Percentiles rank a stretch among this genome's conserved stretches.
These are phyloP conservation scores for Globodera rostochiensis DNA, from an alignment of 1,140 invertebrate genomes.

Conservation along the genomic window DNA sequence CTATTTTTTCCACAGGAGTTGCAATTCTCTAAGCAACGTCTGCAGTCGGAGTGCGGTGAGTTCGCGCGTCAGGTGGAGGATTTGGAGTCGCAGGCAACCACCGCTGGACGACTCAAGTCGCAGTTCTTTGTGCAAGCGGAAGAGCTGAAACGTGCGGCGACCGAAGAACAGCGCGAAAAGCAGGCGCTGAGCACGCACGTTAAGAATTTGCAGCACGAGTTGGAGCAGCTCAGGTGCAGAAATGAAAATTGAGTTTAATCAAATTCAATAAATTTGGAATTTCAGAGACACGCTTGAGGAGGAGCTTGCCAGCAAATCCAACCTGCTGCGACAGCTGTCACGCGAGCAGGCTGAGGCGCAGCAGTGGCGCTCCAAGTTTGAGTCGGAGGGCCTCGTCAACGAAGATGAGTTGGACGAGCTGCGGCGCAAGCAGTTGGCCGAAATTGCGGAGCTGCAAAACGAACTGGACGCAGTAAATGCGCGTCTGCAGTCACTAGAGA, in stretches of 20 bases:
- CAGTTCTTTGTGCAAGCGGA: constrained; percentile 90
- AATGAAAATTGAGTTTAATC: neutral
- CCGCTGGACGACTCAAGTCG: constrained; percentile 94
- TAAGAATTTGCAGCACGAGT: constrained; percentile 89
- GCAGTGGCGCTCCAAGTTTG: constrained; percentile 93
- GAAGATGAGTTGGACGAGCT: constrained; percentile 94
- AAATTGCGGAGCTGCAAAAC: constrained; percentile 94
- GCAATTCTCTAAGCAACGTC: constrained; percentile 91
- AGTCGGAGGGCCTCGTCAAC: constrained; percentile 77
- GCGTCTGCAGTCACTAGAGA: constrained; percentile 92
- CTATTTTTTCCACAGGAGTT: constrained; percentile 75
- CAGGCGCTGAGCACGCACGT: constrained; percentile 67
- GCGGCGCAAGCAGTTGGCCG: constrained; percentile 89
- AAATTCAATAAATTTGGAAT: neutral
- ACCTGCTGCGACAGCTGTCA: constrained; percentile 86
- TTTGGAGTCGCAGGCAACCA: constrained; percentile 91
- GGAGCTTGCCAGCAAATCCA: constrained; percentile 76
- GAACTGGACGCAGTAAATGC: constrained; percentile 97
- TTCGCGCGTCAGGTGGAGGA: constrained; percentile 90
- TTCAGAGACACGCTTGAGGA: constrained; percentile 90
- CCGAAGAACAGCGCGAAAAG: constrained; percentile 80
- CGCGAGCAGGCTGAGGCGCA: constrained; percentile 92
- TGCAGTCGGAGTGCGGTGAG: constrained; percentile 93
- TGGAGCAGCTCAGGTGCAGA: constrained; percentile 87
- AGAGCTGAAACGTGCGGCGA: constrained; percentile 92